These are phyloP conservation scores for Cephalopterus ornatus DNA, from an alignment of 2,113 vertebrate species.

Conservation along the genomic window DNA sequence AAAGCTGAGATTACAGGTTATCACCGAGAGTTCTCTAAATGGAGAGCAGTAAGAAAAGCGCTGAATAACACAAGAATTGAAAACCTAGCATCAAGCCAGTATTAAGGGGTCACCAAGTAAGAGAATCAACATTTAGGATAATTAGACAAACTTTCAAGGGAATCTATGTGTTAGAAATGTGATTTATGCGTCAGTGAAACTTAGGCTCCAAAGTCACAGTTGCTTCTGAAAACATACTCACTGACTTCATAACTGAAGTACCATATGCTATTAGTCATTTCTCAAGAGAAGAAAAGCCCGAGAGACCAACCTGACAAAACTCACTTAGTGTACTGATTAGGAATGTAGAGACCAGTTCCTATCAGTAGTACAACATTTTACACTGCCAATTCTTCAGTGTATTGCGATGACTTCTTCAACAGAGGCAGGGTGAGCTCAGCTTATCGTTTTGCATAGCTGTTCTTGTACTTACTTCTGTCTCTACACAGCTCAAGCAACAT, in stretches of 20 bases:
- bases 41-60: neutral
- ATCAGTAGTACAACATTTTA: neutral
- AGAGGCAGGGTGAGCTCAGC: neutral
- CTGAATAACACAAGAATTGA: neutral
- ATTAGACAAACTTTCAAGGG: neutral
- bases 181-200: constrained; percentile 5
- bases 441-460: neutral
- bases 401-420: neutral
- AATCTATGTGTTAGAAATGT: neutral
- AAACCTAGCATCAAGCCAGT: neutral
- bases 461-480: neutral
- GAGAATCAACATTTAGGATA: neutral
- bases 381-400: neutral
- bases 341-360: constrained; percentile 16
- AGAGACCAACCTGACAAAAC: constrained; percentile 64
- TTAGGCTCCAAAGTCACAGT: neutral
- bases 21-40: neutral
- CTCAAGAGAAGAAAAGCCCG: constrained; percentile 39
- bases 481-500: neutral
- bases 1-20: neutral
- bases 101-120: neutral
- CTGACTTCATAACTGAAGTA: neutral
- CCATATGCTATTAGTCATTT: constrained; percentile 42
- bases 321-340: constrained; percentile 23
- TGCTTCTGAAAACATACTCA: constrained; percentile 31